Percentiles rank a stretch among this genome's conserved stretches.
These are phyloP conservation scores for Chlorocebus sabaeus DNA, from an alignment of 2,113 vertebrate species.

Conservation along the genomic window DNA sequence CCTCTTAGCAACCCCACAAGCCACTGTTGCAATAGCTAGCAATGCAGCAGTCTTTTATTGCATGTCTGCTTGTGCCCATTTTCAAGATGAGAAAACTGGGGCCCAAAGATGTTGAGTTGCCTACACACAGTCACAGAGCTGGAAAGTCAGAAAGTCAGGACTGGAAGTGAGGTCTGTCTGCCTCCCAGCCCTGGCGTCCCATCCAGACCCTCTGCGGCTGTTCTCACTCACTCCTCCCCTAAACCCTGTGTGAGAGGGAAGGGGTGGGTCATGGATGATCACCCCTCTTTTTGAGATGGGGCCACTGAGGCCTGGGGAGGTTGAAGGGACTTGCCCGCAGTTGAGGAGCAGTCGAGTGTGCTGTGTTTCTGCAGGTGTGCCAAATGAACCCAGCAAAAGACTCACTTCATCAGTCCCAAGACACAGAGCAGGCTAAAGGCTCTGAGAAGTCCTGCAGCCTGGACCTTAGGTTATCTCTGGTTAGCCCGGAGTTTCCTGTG, in stretches of 20 bases:
- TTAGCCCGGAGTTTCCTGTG: not conserved
- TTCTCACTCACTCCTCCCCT: not conserved
- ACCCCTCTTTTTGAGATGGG: not conserved
- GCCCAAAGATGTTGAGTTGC: not conserved
- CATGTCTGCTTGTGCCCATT: not conserved
- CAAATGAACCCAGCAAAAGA: not conserved
- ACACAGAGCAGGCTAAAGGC: not conserved
- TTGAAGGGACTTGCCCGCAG: not conserved
- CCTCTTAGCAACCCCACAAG: not conserved
- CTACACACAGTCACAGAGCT: not conserved
- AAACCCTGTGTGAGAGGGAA: not conserved
- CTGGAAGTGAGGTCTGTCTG: not conserved
- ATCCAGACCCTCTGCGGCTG: not conserved
- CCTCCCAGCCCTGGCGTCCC: not conserved
- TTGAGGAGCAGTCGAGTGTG: not conserved
- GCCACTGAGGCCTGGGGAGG: not conserved
- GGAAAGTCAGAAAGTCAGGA: rapidly evolving
- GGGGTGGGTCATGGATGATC: not conserved
- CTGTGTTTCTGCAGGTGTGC: not conserved
- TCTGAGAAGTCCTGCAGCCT: not conserved
- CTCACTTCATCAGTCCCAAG: too few species aligned
- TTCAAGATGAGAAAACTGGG: not conserved
- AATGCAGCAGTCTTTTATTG: too few species aligned
- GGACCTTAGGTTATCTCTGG: not conserved
- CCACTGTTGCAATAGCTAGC: too few species aligned